Evolutionary conservation across 1,140 invertebrate species (phyloP), one percentile per base, ranked within the genome.

Genomic region (Vanessa tameamea): DNA sequence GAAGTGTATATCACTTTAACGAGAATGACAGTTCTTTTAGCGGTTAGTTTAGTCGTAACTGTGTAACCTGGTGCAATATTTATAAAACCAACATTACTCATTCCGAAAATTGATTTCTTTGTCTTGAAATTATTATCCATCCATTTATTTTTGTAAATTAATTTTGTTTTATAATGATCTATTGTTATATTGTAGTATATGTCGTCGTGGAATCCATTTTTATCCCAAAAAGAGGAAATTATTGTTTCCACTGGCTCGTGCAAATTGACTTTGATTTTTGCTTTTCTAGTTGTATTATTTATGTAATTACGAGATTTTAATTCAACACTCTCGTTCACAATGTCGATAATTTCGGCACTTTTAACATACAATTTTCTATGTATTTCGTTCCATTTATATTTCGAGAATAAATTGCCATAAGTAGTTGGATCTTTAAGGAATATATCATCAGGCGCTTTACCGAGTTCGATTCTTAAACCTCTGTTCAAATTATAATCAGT

Each of bases 381-480:
- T 3, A 84, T 78, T 71, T 82, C 48, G 20, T 61, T 64, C 89
- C 89, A 91, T 15, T 88, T 66, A 72, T 76, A 87, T 20, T 80
- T 81, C 15, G 78, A 26, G 65, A 78, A 89, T 31, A 88, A 57
- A 76, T 91, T 73, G 0, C 79, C 75, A 23, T 87, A 86, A 9
- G 68, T 51, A 2, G 89, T 89, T 8, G 87, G 87, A 51, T 88
- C 83, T 51, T 78, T 86, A 3, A 89, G 37, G 57, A 83, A 90
- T 15, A 89, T 70, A 31, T 87, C 78, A 23, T 84, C 75, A 3
- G 89, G 86, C 26, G 13, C 65, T 69, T 79, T 83, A 5, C 86
- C 87, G 0, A 89, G 69, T 75, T 88, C 83, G 11, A 80, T 61
- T 63, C 64, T 76, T 2, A 86, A 61, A 8, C 86, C 87, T 59